These are phyloP conservation scores for Hippocampus zosterae DNA, from an alignment of 2,113 vertebrate species.

Conservation along the genomic window DNA sequence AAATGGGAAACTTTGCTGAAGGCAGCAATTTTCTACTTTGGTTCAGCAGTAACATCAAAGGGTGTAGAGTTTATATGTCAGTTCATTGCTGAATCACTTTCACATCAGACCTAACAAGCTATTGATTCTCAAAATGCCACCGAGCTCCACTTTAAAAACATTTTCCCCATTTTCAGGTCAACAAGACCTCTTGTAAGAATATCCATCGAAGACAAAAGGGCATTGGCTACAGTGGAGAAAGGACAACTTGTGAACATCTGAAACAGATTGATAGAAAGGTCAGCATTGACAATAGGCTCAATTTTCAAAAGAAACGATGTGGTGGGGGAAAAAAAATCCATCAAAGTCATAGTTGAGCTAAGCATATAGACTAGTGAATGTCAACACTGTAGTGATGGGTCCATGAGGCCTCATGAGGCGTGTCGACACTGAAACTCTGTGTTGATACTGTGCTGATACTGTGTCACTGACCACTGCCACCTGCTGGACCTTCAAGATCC, in stretches of 20 bases:
- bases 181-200: background rate
- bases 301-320: too few relatives aligned
- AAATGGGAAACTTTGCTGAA: background rate
- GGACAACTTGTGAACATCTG: background rate
- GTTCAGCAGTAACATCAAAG: background rate
- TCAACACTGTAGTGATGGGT: too few relatives aligned
- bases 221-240: background rate
- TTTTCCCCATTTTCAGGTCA: background rate
- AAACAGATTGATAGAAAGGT: background rate
- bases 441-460: too few relatives aligned
- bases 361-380: too few relatives aligned
- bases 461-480: too few relatives aligned
- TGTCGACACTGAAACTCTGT: too few relatives aligned
- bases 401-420: too few relatives aligned
- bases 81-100: background rate
- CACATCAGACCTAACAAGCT: background rate
- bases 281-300: too few relatives aligned
- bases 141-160: background rate
- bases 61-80: background rate
- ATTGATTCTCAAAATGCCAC: background rate
- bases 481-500: too few relatives aligned
- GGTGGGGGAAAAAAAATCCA: too few relatives aligned
- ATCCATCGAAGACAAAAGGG: background rate
- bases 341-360: too few relatives aligned
- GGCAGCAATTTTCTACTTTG: background rate